phyloP scores from a whole-genome alignment of 1,140 invertebrate genomes.

The Armadillidium nasatum region DNA sequence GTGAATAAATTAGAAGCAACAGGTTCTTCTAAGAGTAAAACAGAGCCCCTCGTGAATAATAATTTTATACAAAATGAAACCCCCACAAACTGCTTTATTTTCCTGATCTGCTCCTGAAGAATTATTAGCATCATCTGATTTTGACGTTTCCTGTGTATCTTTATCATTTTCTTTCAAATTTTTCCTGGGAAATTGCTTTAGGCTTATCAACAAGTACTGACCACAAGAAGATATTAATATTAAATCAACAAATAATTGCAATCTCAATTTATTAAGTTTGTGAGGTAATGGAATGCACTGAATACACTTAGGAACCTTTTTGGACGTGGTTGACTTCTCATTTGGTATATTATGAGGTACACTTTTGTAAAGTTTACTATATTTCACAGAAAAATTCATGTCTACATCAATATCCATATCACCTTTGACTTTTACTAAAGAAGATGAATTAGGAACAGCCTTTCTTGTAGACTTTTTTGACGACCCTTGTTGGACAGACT shows the following conservation, averaged over 20 bases:
- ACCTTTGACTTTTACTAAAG: constrained; percentile 17
- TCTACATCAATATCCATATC: background rate
- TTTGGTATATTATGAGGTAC: constrained; percentile 12
- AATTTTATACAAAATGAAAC: constrained; percentile 50
- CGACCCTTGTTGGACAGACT: constrained; percentile 29
- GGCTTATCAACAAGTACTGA: constrained; percentile 31
- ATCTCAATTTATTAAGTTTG: constrained; percentile 31
- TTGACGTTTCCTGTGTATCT: background rate
- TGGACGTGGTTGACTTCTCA: constrained; percentile 19
- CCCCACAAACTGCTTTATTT: constrained; percentile 35
- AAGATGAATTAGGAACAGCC: constrained; percentile 21
- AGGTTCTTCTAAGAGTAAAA: constrained; percentile 48
- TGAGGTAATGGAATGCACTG: constrained; percentile 39
- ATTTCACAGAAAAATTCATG: constrained; percentile 27
- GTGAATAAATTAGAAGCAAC: constrained; percentile 38
- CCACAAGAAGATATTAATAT: constrained; percentile 33
- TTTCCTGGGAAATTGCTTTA: background rate
- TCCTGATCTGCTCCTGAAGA: constrained; percentile 26
- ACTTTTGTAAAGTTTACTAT: constrained; percentile 27
- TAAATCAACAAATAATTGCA: constrained; percentile 29
- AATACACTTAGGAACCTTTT: constrained; percentile 38
- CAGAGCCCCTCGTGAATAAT: constrained; percentile 39
- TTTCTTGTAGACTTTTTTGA: constrained; percentile 38
- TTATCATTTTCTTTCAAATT: too few relatives aligned
- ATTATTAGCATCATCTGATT: background rate